These are phyloP conservation scores for Eospalax fontanierii DNA, from an alignment of 2,797 vertebrate genomes.

Conservation along the genomic window DNA sequence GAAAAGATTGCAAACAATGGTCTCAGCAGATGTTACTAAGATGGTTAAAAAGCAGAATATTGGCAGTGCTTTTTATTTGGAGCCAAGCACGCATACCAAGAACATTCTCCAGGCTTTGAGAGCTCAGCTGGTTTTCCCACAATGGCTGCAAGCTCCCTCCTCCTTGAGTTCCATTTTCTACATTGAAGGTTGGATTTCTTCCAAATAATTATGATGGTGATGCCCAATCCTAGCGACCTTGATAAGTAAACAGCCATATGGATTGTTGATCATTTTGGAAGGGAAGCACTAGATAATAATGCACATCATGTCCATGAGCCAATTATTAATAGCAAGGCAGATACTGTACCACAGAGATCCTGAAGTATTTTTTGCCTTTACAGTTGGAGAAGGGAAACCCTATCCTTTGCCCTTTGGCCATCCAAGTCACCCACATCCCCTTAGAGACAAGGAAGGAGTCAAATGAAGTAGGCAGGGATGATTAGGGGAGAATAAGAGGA, in stretches of 20 bases:
- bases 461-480: neutral
- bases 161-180: conserved; percentile 36
- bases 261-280: conserved; percentile 72
- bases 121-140: neutral
- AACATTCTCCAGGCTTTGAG: neutral
- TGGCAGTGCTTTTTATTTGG: neutral
- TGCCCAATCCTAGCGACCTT: conserved; percentile 64
- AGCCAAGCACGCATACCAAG: neutral
- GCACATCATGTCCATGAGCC: neutral
- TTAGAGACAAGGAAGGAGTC: neutral
- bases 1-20: conserved; percentile 27
- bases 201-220: conserved; percentile 32
- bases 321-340: conserved; percentile 49
- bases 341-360: neutral
- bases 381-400: neutral
- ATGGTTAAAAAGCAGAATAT: neutral
- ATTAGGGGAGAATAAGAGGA: neutral
- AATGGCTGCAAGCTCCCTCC: neutral
- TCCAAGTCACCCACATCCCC: neutral
- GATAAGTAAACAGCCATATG: conserved; percentile 76
- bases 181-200: conserved; percentile 60
- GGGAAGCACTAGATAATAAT: conserved; percentile 17
- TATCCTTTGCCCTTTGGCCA: neutral
- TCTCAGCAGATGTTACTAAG: too few species aligned
- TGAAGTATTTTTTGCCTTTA: neutral